phyloP scores from a whole-genome alignment of 2,113 vertebrate species.

The Eublepharis macularius region DNA sequence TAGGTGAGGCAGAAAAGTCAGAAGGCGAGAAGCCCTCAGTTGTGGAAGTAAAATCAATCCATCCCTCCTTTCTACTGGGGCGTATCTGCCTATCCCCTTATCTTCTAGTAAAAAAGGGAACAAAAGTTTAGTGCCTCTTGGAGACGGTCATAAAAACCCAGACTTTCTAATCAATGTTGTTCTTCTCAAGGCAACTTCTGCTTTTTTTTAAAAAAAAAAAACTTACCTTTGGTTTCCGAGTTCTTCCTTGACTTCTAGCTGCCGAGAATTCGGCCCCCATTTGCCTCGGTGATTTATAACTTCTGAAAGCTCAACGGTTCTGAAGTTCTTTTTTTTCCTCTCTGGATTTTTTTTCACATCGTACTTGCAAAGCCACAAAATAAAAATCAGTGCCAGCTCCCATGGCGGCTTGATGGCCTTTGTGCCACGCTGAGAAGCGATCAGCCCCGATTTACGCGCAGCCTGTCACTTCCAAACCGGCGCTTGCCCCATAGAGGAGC shows the following conservation, averaged over 20 bases:
- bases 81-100: neutral
- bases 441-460: neutral
- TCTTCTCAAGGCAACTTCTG: constrained; percentile 1
- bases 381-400: neutral
- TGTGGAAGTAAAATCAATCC: neutral
- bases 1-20: constrained; percentile 26
- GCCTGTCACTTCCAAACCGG: neutral
- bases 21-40: constrained; percentile 31
- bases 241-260: neutral
- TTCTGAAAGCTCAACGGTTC: neutral
- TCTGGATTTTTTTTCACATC: neutral
- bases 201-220: neutral
- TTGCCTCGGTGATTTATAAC: neutral
- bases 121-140: constrained; percentile 2
- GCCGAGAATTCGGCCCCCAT: neutral
- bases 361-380: neutral
- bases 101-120: constrained; percentile 25
- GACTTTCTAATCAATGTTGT: neutral
- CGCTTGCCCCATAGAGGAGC: constrained; percentile 16
- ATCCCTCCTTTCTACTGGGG: neutral
- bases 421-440: neutral
- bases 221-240: neutral
- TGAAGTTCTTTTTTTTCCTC: neutral
- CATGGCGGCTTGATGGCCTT: neutral
- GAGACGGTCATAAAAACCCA: neutral